These are phyloP conservation scores for Embiotoca jacksoni DNA, from an alignment of 2,113 vertebrate species.

Conservation along the genomic window DNA sequence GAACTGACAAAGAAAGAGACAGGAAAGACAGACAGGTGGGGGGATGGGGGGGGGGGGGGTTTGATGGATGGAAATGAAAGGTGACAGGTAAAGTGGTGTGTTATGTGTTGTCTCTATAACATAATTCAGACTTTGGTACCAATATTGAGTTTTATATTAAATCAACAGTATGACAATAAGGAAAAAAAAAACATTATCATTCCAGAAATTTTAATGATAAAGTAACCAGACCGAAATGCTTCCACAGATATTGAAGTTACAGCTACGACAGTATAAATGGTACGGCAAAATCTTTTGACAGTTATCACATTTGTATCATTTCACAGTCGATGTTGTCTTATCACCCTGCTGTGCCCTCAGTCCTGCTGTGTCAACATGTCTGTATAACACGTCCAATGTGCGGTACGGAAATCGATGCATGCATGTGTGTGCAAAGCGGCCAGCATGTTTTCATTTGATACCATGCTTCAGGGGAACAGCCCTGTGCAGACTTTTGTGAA, in stretches of 20 bases:
- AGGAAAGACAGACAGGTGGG: not conserved
- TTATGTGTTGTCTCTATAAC: not conserved
- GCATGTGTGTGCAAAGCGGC: too few species aligned
- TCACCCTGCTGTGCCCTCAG: too few species aligned
- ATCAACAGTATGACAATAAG: not conserved
- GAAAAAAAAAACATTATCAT: not conserved
- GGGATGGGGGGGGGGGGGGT: not conserved
- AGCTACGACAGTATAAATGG: too few species aligned
- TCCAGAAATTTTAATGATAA: not conserved
- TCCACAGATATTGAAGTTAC: not conserved
- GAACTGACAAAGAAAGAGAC: not conserved
- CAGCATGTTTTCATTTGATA: not conserved
- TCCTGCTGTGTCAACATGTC: too few species aligned
- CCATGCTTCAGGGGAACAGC: not conserved
- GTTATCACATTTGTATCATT: too few species aligned
- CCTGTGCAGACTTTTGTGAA: not conserved
- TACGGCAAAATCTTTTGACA: too few species aligned
- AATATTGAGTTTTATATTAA: not conserved
- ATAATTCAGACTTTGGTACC: slow-evolving; percentile 10
- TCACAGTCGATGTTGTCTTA: too few species aligned
- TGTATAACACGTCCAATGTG: not conserved
- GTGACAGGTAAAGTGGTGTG: not conserved
- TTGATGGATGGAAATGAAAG: not conserved
- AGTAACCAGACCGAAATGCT: not conserved
- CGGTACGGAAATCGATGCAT: too few species aligned